Base-by-base conservation (phyloP, 53 echinoderm and acorn worm genomes). In the Stichopus horrens region DNA sequence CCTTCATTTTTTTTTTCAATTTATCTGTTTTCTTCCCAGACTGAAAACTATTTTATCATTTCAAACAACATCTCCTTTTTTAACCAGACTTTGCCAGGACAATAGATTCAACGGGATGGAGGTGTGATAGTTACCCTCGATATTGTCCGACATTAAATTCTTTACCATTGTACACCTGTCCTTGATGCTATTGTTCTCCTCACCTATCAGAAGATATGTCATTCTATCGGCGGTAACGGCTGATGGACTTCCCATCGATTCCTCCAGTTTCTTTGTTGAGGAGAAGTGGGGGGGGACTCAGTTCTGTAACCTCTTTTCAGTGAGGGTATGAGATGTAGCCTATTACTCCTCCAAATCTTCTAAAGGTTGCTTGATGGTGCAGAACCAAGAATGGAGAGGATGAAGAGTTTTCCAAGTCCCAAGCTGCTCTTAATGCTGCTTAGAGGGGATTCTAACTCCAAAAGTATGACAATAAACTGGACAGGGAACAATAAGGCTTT, bases 181-280 rank as follows among this genome's bases (percentile, higher is more conserved):
- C 54, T 54, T 79, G 55, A 9, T 37, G 37, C 79, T 55, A 55
- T 79, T 79, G 79, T 79, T 79, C 79, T 7, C 18, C 5, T 51
- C 53, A 8, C 79, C 55, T 53, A 79, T 79, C 79, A 79, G 79
- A 53, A 4, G 13, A 11, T 9, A 79, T 51, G 79, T 5, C 5
- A 51, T 53, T 53, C 53, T 79, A 53, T 79, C 53, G 14, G 16
- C 54, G 52, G 52, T 79, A 53, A 54, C 52, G 19, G 55, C 79
- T 55, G 55, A 79, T 53, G 79, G 79, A 79, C 19, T 54, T 16
- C 55, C 79, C 79, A 79, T 79, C 79, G 79, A 79, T 79, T 79
- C 16, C 16, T 63, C 16, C 10, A 63, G 63, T 4, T 13, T 16
- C 63, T 37, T 37, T 37, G 37, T 37, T 37, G 37, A 37, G 63